phyloP scores from a whole-genome alignment of 2,888 invertebrate species.

The Mimachlamys varia region DNA sequence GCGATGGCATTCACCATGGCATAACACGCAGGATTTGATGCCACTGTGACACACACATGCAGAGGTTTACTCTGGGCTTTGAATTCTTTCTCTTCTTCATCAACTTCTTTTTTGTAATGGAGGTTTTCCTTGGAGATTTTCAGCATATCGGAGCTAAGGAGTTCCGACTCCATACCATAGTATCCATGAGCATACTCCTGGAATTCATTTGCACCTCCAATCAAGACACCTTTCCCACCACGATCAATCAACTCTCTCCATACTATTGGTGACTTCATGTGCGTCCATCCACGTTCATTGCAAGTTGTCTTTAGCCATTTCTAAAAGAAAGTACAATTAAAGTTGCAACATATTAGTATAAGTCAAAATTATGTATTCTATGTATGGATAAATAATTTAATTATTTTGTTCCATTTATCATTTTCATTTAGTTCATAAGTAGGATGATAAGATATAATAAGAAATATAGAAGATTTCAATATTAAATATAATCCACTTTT shows the following conservation, averaged over 20 bases:
- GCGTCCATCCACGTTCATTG: constrained; percentile 76
- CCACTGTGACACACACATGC: constrained; percentile 77
- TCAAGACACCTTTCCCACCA: constrained; percentile 80
- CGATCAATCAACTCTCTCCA: constrained; percentile 81
- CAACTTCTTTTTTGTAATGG: constrained; percentile 70
- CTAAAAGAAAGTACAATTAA: constrained; percentile 55
- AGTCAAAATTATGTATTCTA: no score
- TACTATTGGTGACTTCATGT: constrained; percentile 79
- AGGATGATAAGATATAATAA: no score
- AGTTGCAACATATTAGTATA: no score
- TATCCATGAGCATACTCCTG: constrained; percentile 79
- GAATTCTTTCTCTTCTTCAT: constrained; percentile 70
- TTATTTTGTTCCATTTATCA: no score
- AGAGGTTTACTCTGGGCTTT: constrained; percentile 71
- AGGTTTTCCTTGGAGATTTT: constrained; percentile 77
- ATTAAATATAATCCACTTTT: no score
- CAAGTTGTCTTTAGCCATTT: constrained; percentile 76
- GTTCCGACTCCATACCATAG: constrained; percentile 77
- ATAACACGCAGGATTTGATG: constrained; percentile 72
- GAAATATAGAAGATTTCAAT: no score
- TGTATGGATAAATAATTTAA: no score
- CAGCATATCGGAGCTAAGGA: constrained; percentile 75
- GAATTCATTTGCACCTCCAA: constrained; percentile 81
- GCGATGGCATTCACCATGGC: constrained; percentile 68
- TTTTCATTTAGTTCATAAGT: no score